A percentile compares a stretch with the other conserved stretches of the same genome.
Evolutionary conservation across 2,113 vertebrate genomes (phyloP).

Genomic region (Beaufortia kweichowensis): DNA sequence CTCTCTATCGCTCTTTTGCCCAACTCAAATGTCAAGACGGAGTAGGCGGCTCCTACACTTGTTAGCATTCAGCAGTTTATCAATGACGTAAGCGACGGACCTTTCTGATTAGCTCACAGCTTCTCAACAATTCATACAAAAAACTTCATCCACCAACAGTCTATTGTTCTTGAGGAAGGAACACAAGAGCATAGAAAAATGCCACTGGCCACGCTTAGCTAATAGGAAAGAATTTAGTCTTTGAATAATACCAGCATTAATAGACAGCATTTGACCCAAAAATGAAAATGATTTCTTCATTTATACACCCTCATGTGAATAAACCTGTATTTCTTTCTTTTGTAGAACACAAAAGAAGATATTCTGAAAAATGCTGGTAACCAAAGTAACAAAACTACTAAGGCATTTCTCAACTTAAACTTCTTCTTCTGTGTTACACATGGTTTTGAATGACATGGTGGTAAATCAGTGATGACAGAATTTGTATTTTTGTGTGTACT

Average conservation of each 20-base stretch:
- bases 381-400: too few species aligned
- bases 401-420: too few species aligned
- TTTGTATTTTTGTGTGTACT: too few species aligned
- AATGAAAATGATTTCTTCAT: too few species aligned
- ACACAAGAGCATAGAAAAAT: constrained; percentile 5
- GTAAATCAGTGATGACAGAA: too few species aligned
- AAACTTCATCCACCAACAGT: constrained; percentile 12
- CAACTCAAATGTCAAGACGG: constrained; percentile 50
- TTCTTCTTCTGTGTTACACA: too few species aligned
- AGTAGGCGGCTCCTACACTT: constrained; percentile 40
- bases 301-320: too few species aligned
- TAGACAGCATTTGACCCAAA: too few species aligned
- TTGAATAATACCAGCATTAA: background rate
- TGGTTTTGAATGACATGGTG: too few species aligned
- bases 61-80: constrained; percentile 26
- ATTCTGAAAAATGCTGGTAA: too few species aligned
- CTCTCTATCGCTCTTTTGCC: constrained; percentile 26
- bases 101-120: constrained; percentile 46
- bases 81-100: constrained; percentile 38
- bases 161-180: constrained; percentile 13
- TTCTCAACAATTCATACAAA: constrained; percentile 42
- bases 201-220: background rate
- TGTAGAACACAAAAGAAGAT: too few species aligned
- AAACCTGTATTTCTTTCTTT: too few species aligned
- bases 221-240: constrained; percentile 12